A percentile compares a stretch with the other conserved stretches of the same genome.
Evolutionary conservation across 2,113 vertebrate genomes (phyloP).

Genomic region (Microtus montanus): DNA sequence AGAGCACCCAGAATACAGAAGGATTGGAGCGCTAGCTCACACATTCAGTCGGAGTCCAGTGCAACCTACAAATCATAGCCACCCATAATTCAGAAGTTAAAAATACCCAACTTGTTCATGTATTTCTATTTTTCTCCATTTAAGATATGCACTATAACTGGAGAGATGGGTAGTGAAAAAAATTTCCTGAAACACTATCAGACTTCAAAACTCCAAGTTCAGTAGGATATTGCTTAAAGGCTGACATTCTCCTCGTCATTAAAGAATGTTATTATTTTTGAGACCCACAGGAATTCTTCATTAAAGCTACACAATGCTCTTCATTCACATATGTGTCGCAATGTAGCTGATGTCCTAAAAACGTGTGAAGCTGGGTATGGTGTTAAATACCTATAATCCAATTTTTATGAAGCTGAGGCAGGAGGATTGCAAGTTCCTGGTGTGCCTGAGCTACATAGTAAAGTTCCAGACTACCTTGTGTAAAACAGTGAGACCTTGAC

Average conservation of each 20-base stretch:
- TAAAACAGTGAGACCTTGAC: background rate
- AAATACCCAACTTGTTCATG: conserved; percentile 43
- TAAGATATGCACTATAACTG: conserved; percentile 38
- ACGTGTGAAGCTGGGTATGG: background rate
- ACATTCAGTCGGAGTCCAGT: background rate
- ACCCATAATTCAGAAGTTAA: conserved; percentile 40
- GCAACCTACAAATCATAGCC: conserved; percentile 32
- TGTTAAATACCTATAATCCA: background rate
- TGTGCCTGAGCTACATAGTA: background rate
- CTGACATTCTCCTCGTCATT: background rate
- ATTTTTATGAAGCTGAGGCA: background rate
- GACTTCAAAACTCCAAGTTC: conserved; percentile 16
- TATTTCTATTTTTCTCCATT: conserved; percentile 47
- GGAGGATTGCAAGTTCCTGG: background rate
- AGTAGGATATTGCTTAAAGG: background rate
- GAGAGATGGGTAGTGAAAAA: background rate
- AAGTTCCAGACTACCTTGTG: background rate
- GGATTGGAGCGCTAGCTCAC: background rate
- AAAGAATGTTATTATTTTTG: background rate
- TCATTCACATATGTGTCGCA: background rate
- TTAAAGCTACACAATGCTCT: background rate
- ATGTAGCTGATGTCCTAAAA: background rate
- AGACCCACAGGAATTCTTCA: background rate
- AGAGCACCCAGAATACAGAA: background rate
- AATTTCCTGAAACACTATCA: conserved; percentile 6